Base-by-base conservation (phyloP, 2,888 invertebrate genomes). In the Thymelicus acteon region DNA sequence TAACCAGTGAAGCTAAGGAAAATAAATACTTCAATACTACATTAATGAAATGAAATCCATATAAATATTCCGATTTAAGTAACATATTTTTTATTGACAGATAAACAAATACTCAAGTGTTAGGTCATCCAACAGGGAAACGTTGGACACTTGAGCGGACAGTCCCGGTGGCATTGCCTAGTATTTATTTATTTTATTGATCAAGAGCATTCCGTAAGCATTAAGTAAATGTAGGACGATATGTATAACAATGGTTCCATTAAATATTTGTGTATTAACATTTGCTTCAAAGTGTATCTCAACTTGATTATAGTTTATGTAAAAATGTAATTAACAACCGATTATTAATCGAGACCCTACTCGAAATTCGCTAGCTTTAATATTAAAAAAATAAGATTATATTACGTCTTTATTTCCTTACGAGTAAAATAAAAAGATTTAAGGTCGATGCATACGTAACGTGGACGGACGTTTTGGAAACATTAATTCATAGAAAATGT, bases 101-200 rank as follows among this genome's bases (percentile, higher is more conserved):
- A 19, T 19, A 52, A 15, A 19, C 10, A 10, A 10, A 40, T 40
- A 40, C 10, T 40, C 7, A 8, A 40, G 39, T 10, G 44, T 44
- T 44, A 10, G 44, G 6, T 40, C 44, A 8, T 44, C 44, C 44
- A 44, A 44, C 12, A 44, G 4, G 31, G 31, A 44, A 44, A 8
- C 3, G 44, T 44, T 44, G 8, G 8, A 44, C 8, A 10, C n/a
- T 44, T 44, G 44, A 44, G 15, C 49, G 15, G 49, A 15, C 15
- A 52, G 49, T 19, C 49, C 15, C 12, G 15, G 49, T 52, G 49
- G 15, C 19, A 12, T 52, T 48, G n/a, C 24, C 10, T 60, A 48
- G 61, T 62, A 48, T 62, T 19, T 62, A 62, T 44, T 61, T 61
- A 61, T 48, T 62, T 62, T 48, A 62, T 62, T 15, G 10, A 44